Evolutionary conservation across 2,797 vertebrate genomes (phyloP), one percentile per base, ranked within the genome.

Genomic region (Sitta carolinensis): DNA sequence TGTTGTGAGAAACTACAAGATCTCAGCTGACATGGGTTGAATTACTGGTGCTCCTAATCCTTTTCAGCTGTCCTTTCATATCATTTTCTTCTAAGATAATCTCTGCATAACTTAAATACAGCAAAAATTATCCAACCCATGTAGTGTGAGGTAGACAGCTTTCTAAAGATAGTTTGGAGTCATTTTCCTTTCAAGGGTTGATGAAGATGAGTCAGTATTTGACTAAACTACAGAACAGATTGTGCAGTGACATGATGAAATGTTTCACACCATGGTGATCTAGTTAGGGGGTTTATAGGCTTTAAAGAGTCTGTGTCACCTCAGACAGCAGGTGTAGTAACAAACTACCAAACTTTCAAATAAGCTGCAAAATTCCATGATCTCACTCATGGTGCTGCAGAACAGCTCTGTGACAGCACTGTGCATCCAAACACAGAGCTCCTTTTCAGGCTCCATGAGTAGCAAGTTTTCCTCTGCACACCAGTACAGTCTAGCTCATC

Each of bases 331-430:
- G 97, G 97, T 98, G 96, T 93, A 96, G 96, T 97, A 97, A 96
- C 94, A 97, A 96, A 96, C 96, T 94, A 91, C 94, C 96, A 95
- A 92, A 89, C 93, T 96, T 97, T 96, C 96, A 97, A 97, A 97
- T 97, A 97, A 97, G 97, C 89, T 96, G 96, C 93, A 96, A n/a
- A 93, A 95, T 98, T 98, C 97, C 98, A 98, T 98, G 96, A 98
- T 97, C 97, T 98, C 97, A 98, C 90, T 95, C 3, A 12, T 94
- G 78, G 95, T 96, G 94, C 96, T 97, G 96, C 96, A 96, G 96
- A 97, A 78, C 97, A 97, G 94, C 91, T 96, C 95, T 95, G 78
- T 96, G 96, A 97, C 93, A 95, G 97, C 94, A 78, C 92, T 95
- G 74, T 91, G 93, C 96, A 97, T 97, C 97, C 97, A 96, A 95